Percentiles rank a stretch among this genome's conserved stretches.
phyloP scores from a whole-genome alignment of 2,888 invertebrate genomes.

The Saturnia japonica region DNA sequence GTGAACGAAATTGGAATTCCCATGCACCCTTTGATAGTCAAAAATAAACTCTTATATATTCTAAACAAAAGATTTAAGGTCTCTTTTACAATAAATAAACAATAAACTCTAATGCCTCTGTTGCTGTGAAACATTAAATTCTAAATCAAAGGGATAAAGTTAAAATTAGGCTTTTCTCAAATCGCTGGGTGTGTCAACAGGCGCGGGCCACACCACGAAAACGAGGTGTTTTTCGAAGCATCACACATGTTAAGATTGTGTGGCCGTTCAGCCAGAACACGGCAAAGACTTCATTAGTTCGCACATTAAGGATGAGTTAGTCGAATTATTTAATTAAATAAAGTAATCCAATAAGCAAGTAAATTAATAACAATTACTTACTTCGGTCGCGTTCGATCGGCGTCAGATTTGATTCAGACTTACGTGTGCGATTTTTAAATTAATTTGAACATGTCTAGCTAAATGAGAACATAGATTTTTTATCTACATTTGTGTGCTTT shows the following conservation, averaged over 20 bases:
- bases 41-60: constrained; percentile 42
- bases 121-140: constrained; percentile 21
- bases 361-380: constrained; percentile 76
- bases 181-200: constrained; percentile 52
- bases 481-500: constrained; percentile 24
- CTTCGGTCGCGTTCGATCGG: constrained; percentile 52
- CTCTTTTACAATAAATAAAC: constrained; percentile 33
- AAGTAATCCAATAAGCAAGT: constrained; percentile 79
- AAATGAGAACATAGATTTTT: constrained; percentile 6
- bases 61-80: constrained; percentile 40
- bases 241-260: constrained; percentile 65
- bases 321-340: constrained; percentile 79
- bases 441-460: constrained; percentile 56
- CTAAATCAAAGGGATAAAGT: constrained; percentile 43
- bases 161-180: constrained; percentile 33
- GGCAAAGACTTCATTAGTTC: constrained; percentile 78
- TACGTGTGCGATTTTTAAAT: constrained; percentile 50
- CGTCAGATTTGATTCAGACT: constrained; percentile 35
- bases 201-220: constrained; percentile 37
- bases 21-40: constrained; percentile 48
- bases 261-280: constrained; percentile 70
- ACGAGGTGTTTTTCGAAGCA: constrained; percentile 52
- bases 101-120: not conserved
- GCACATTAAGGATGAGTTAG: constrained; percentile 79
- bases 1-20: constrained; percentile 48